Percentiles rank a stretch among this genome's conserved stretches.
Conservation (phyloP, 2,797 vertebrate species). For the Capromys pilorides region DNA sequence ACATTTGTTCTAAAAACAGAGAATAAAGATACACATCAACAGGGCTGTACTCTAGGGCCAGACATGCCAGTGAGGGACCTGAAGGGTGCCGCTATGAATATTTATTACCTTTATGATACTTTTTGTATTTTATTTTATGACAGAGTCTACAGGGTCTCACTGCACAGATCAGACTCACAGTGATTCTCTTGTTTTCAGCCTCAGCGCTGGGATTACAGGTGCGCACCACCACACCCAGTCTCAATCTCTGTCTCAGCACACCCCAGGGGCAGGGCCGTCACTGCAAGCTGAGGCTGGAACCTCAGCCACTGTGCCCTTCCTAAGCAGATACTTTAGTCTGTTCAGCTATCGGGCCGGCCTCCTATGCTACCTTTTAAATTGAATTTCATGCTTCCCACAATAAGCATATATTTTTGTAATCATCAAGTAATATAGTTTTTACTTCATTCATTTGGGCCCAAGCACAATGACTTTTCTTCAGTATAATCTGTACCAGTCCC, state of each 20-base stretch:
- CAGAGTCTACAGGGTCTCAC: too few species aligned
- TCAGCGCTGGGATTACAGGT: too few species aligned
- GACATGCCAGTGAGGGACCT: background rate
- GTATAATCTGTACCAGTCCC: too few species aligned
- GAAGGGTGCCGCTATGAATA: background rate
- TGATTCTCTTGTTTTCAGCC: too few species aligned
- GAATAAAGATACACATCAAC: background rate
- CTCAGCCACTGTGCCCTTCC: too few species aligned
- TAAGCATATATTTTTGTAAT: background rate
- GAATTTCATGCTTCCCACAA: background rate
- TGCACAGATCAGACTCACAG: too few species aligned
- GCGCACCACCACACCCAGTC: too few species aligned
- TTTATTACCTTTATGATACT: background rate
- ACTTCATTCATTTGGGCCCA: background rate
- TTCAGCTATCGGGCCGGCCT: too few species aligned
- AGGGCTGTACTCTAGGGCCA: background rate
- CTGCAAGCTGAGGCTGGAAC: too few species aligned
- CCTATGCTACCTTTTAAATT: background rate
- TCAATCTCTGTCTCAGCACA: too few species aligned
- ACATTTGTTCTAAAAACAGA: background rate
- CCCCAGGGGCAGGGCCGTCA: too few species aligned
- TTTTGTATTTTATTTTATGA: background rate
- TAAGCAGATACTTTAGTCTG: too few species aligned
- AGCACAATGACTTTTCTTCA: background rate
- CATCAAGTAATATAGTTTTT: background rate